Conservation (phyloP, 1,140 invertebrate genomes). For the Cydia splendana region DNA sequence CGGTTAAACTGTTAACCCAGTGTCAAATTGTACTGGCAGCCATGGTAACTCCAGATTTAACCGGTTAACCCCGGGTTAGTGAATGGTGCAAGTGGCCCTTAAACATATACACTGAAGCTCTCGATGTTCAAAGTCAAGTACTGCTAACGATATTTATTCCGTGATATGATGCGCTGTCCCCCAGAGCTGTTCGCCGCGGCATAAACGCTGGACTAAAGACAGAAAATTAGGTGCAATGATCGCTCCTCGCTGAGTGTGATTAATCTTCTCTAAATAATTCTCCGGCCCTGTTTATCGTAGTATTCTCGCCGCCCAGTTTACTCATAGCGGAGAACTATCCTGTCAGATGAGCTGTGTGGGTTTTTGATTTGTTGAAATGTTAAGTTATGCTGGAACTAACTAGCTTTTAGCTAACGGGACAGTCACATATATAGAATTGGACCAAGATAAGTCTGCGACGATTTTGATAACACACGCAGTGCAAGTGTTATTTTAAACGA, state of each 20-base stretch:
- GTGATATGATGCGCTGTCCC: slow-evolving; percentile 40
- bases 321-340: not conserved
- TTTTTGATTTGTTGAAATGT: not conserved
- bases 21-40: too few relatives aligned
- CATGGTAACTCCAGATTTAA: too few relatives aligned
- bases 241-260: slow-evolving; percentile 22
- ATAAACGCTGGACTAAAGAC: slow-evolving; percentile 26
- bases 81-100: too few relatives aligned
- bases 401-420: slow-evolving; percentile 6
- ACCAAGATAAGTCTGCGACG: too few relatives aligned
- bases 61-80: too few relatives aligned
- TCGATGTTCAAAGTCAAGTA: not conserved
- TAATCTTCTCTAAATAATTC: slow-evolving; percentile 24
- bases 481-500: too few relatives aligned
- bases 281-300: slow-evolving; percentile 1
- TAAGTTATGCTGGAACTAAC: not conserved
- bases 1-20: too few relatives aligned
- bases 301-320: not conserved
- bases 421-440: not conserved
- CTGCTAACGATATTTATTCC: not conserved
- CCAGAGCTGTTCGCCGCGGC: not conserved
- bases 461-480: too few relatives aligned
- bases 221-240: slow-evolving; percentile 31
- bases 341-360: slow-evolving; percentile 15
- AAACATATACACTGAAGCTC: not conserved